These are phyloP conservation scores for Sternotherus odoratus DNA, from an alignment of 2,797 vertebrate genomes.

Conservation along the genomic window DNA sequence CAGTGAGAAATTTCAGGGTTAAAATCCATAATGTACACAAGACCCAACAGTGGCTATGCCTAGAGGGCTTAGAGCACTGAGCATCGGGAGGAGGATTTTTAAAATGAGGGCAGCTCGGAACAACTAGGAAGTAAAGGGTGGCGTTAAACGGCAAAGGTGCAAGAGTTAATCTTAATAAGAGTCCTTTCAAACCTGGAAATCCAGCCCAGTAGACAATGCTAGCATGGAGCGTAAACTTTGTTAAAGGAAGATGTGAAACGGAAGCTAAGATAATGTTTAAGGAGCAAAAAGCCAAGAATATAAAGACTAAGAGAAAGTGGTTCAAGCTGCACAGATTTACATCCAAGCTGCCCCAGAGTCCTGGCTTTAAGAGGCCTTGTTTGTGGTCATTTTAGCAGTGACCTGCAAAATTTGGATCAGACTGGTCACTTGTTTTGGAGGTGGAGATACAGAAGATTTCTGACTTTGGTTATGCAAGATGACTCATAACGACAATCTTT, in stretches of 20 bases:
- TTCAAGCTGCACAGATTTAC: not conserved
- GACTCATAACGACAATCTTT: too few relatives aligned
- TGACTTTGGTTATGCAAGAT: not conserved
- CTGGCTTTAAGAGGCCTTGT: not conserved
- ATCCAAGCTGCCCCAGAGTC: fast-evolving
- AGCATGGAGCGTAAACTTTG: not conserved
- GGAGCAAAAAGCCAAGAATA: not conserved
- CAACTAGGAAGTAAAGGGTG: not conserved
- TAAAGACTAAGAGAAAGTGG: not conserved
- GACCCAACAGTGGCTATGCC: not conserved
- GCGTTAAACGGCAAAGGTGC: not conserved
- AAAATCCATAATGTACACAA: not conserved
- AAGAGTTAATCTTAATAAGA: not conserved
- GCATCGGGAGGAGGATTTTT: not conserved
- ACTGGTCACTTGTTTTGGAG: not conserved
- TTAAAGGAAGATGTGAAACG: not conserved
- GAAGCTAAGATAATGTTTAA: not conserved
- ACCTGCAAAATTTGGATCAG: not conserved
- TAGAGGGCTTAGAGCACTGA: too few relatives aligned
- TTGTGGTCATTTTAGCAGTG: not conserved
- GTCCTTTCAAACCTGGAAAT: not conserved
- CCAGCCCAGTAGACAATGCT: not conserved
- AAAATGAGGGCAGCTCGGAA: not conserved
- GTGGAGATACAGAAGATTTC: not conserved
- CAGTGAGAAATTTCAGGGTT: not conserved